Conservation (phyloP, 2,797 vertebrate species). For the Taenioides sp. region DNA sequence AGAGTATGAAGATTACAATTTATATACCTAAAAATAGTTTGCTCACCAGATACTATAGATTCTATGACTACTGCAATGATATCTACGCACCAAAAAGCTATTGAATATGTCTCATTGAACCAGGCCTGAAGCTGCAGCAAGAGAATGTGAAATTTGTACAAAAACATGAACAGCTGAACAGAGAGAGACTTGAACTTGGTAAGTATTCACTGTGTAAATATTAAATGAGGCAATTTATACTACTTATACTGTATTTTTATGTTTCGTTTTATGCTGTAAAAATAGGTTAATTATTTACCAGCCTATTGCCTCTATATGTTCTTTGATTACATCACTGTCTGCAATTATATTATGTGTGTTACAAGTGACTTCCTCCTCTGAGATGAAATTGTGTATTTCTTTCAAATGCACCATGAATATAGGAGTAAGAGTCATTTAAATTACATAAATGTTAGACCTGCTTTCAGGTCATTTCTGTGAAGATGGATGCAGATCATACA, state of each 20-base stretch:
- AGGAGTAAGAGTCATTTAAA: no score
- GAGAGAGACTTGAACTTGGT: neutral
- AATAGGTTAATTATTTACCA: neutral
- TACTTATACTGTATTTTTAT: no score
- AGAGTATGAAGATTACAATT: neutral
- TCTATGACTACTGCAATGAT: no score
- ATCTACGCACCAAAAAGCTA: no score
- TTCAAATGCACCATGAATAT: neutral
- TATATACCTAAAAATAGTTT: neutral
- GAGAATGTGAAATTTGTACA: neutral
- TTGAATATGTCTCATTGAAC: neutral
- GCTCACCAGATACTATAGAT: no score
- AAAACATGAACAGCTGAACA: neutral
- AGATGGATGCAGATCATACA: neutral
- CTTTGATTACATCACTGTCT: neutral
- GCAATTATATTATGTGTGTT: no score
- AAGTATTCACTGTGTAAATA: neutral
- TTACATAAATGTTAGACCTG: neutral
- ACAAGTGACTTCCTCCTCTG: no score
- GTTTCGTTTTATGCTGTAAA: neutral
- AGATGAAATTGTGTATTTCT: no score
- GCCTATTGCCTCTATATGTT: neutral
- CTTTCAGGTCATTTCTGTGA: slow-evolving; percentile 14
- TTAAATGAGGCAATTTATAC: no score
- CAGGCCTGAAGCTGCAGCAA: neutral